Evolutionary conservation across 2,888 invertebrate genomes (phyloP).

Genomic region (Glomeris marginata): DNA sequence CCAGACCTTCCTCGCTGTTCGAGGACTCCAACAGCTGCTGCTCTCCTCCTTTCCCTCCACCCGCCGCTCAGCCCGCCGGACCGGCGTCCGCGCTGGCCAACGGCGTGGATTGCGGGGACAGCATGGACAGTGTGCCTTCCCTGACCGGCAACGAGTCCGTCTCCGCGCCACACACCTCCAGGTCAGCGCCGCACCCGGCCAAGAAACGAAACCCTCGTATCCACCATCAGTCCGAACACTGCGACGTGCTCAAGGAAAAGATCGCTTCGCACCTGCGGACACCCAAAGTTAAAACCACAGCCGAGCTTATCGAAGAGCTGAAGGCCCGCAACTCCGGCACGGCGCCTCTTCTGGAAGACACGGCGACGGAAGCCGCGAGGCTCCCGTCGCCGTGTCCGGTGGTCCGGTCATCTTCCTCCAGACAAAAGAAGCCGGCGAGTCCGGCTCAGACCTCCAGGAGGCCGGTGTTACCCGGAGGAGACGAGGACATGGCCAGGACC

Average conservation of each 20-base stretch:
- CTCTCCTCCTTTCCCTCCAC: slow-evolving; percentile 8
- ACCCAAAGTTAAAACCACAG: slow-evolving; percentile 53
- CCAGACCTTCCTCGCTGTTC: no score
- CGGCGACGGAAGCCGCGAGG: not conserved
- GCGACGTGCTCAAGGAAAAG: slow-evolving; percentile 36
- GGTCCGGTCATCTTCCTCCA: slow-evolving; percentile 20
- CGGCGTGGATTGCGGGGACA: slow-evolving; percentile 15
- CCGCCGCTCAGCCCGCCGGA: not conserved
- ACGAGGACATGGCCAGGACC: slow-evolving; percentile 23
- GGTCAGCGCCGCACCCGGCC: not conserved
- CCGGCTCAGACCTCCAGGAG: not conserved
- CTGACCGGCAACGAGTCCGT: not conserved
- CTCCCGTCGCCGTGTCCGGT: not conserved
- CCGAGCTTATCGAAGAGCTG: slow-evolving; percentile 62
- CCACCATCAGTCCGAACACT: slow-evolving; percentile 18
- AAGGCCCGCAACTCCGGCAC: slow-evolving; percentile 33
- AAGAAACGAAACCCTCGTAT: not conserved
- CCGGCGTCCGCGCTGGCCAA: slow-evolving; percentile 12
- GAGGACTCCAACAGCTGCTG: slow-evolving; percentile 1
- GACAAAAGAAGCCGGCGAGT: slow-evolving; percentile 6
- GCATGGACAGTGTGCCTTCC: slow-evolving; percentile 13
- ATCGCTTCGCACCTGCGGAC: slow-evolving; percentile 43
- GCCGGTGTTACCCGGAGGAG: slow-evolving; percentile 14
- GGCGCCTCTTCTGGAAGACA: not conserved
- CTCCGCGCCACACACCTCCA: not conserved